Evolutionary conservation across 2,113 vertebrate species (phyloP).

Genomic region (Vidua macroura): DNA sequence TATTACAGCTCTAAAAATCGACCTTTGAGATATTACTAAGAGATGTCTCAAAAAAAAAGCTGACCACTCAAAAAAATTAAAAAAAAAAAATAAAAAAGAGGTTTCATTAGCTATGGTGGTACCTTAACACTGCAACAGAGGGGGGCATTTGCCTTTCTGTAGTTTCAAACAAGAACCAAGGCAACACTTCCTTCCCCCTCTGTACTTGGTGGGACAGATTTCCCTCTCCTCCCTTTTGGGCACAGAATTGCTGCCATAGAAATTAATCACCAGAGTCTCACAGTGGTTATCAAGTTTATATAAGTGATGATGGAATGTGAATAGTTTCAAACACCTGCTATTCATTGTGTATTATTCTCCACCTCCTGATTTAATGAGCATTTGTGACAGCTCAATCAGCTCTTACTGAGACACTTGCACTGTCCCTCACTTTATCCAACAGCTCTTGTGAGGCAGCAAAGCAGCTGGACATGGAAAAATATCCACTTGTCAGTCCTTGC

Average conservation of each 20-base stretch:
- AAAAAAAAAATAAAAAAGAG: rapidly evolving
- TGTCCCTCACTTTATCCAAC: background rate
- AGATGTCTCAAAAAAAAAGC: background rate
- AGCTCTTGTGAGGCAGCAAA: background rate
- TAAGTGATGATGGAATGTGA: background rate
- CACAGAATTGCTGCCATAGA: background rate
- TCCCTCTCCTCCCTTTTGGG: background rate
- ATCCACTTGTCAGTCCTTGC: background rate
- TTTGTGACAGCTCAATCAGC: background rate
- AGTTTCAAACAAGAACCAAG: background rate
- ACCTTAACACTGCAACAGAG: background rate
- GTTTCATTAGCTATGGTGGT: background rate
- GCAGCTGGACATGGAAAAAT: background rate
- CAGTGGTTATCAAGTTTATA: background rate
- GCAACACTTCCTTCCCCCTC: background rate
- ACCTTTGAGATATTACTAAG: background rate
- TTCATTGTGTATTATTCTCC: background rate
- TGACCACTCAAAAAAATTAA: background rate
- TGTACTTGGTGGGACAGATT: background rate
- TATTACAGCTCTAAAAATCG: background rate
- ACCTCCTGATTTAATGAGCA: background rate
- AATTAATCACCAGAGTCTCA: background rate
- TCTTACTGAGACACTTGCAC: background rate
- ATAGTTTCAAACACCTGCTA: background rate
- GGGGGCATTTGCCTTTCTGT: background rate